A percentile compares a stretch with the other conserved stretches of the same genome.
Conservation (phyloP, 2,888 invertebrate species). For the Acheta domesticus region DNA sequence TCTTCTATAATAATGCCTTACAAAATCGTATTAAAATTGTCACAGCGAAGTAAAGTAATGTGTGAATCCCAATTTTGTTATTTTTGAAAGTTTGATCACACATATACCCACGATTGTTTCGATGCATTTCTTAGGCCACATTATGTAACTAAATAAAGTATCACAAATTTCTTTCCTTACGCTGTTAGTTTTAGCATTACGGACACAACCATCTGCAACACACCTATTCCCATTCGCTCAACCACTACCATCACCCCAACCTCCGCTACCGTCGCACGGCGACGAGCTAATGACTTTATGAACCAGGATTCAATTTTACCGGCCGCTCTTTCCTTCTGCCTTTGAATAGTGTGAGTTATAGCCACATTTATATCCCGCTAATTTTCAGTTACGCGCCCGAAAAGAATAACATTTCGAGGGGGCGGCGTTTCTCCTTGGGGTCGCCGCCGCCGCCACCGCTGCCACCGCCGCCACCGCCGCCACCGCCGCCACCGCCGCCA, state of each 20-base stretch:
- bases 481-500: no score
- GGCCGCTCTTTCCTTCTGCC: not conserved
- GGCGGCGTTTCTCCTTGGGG: not conserved
- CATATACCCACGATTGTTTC: no score
- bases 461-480: not conserved
- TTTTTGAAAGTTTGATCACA: no score
- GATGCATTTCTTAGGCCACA: no score
- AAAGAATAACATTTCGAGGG: not conserved
- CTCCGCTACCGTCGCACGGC: not conserved
- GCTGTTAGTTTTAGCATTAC: not conserved
- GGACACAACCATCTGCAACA: not conserved
- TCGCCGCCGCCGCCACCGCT: no score
- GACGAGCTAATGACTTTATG: not conserved
- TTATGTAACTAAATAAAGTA: no score
- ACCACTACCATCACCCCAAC: not conserved
- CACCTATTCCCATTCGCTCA: not conserved
- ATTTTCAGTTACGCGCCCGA: not conserved
- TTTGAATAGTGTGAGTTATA: conserved; percentile 18
- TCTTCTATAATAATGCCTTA: no score
- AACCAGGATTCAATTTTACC: not conserved
- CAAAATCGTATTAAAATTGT: no score
- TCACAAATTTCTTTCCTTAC: no score
- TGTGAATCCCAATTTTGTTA: no score
- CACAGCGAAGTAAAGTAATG: no score
- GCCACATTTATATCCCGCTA: conserved; percentile 18